Evolutionary conservation across 2,113 vertebrate species (phyloP).

Genomic region (Vidua macroura): DNA sequence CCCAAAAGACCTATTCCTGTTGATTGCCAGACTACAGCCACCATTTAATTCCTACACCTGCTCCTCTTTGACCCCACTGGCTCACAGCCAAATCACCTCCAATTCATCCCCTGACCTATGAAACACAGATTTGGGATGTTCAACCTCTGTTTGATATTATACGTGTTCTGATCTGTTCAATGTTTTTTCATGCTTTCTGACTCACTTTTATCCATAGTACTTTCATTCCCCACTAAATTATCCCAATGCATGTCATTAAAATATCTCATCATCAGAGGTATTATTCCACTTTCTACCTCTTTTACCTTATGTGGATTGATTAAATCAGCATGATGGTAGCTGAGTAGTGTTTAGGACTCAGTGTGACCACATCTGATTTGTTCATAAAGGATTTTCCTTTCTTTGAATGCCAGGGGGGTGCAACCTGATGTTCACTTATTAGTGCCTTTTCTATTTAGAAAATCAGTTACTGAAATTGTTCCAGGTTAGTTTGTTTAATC

Average conservation of each 20-base stretch:
- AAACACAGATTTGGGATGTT: background rate
- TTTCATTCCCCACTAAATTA: slow-evolving; percentile 68
- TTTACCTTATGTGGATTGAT: slow-evolving; percentile 71
- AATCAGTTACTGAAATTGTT: slow-evolving; percentile 43
- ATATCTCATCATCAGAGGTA: slow-evolving; percentile 69
- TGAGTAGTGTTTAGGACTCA: slow-evolving; percentile 74
- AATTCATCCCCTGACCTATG: background rate
- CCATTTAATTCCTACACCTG: background rate
- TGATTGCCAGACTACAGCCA: background rate
- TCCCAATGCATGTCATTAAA: slow-evolving; percentile 73
- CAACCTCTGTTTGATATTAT: background rate
- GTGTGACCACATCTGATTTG: slow-evolving; percentile 71
- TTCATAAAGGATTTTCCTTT: slow-evolving; percentile 62
- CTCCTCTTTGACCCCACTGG: background rate
- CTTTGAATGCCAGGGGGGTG: slow-evolving; percentile 27
- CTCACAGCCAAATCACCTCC: background rate
- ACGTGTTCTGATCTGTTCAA: background rate
- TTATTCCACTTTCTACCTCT: slow-evolving; percentile 71
- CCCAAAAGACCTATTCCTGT: background rate
- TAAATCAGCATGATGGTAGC: slow-evolving; percentile 76
- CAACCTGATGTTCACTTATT: slow-evolving; percentile 46
- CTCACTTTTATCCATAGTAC: slow-evolving; percentile 31
- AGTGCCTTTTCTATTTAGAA: slow-evolving; percentile 57
- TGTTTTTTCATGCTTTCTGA: slow-evolving; percentile 44
- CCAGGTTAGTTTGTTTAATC: slow-evolving; percentile 72